Evolutionary conservation across 2,113 vertebrate species (phyloP).

Genomic region (Sigmodon hispidus): DNA sequence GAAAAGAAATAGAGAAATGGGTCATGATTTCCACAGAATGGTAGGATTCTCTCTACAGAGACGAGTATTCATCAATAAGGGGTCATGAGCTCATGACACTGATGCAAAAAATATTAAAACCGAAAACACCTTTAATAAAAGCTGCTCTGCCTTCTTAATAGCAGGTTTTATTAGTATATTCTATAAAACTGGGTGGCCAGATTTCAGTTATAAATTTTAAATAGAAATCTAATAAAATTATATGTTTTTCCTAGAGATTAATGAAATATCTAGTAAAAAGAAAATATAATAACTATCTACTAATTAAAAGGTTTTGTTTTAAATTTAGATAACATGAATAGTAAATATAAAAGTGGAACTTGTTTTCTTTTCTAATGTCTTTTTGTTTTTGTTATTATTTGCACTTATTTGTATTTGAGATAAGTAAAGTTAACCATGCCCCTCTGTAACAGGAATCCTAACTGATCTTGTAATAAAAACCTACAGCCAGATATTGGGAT

Average conservation of each 20-base stretch:
- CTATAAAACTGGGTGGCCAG: neutral
- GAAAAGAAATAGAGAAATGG: neutral
- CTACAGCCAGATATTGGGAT: no score
- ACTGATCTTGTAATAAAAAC: no score
- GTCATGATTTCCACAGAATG: neutral
- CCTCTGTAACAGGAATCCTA: no score
- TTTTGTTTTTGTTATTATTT: neutral
- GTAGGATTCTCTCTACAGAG: neutral
- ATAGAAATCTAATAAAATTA: neutral
- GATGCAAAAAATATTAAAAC: neutral
- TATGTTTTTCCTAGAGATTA: neutral
- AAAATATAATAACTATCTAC: no score
- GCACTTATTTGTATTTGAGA: neutral
- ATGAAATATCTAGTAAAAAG: constrained; percentile 1
- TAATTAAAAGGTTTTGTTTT: no score
- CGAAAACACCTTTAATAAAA: constrained; percentile 10
- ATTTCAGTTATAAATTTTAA: neutral
- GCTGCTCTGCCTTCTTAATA: neutral
- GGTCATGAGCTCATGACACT: neutral
- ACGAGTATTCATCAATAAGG: neutral
- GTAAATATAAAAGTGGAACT: neutral
- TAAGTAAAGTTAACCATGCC: neutral
- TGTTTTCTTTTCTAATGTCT: neutral
- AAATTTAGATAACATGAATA: neutral
- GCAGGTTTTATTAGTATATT: neutral